These are phyloP conservation scores for Planiliza haematocheilus DNA, from an alignment of 2,113 vertebrate genomes.

Conservation along the genomic window DNA sequence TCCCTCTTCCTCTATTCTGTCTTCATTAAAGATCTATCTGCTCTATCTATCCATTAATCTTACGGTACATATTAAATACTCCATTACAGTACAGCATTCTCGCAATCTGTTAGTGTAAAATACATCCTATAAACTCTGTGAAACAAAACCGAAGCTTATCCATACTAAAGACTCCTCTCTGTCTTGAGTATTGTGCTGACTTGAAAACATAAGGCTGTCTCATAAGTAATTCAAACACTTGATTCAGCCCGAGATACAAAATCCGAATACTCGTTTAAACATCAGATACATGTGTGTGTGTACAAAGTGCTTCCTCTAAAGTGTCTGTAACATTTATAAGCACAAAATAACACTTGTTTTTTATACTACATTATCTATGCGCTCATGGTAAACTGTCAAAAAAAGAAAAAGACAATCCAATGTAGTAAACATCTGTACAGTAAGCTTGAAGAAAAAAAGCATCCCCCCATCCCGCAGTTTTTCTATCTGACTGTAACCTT, in stretches of 20 bases:
- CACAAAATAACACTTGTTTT: constrained; percentile 43
- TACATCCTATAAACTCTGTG: constrained; percentile 45
- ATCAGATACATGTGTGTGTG: constrained; percentile 44
- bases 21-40: constrained; percentile 51
- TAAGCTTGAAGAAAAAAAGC: constrained; percentile 50
- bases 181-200: constrained; percentile 53
- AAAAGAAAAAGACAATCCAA: constrained; percentile 30
- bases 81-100: constrained; percentile 68
- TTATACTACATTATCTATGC: constrained; percentile 46
- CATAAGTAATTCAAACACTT: constrained; percentile 50
- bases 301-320: constrained; percentile 78
- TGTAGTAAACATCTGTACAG: constrained; percentile 62
- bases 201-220: constrained; percentile 55
- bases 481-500: neutral
- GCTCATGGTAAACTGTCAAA: constrained; percentile 37
- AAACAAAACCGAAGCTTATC: constrained; percentile 55
- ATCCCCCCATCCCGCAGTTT: constrained; percentile 1
- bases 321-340: constrained; percentile 67
- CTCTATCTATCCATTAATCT: constrained; percentile 50
- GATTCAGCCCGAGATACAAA: constrained; percentile 55
- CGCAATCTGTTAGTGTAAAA: constrained; percentile 73
- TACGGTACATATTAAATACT: constrained; percentile 65
- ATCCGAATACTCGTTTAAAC: constrained; percentile 54
- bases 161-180: constrained; percentile 47
- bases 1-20: constrained; percentile 39